Evolutionary conservation across 2,888 invertebrate species (phyloP), one percentile per base, ranked within the genome.

Genomic region (Cephalotes varians): DNA sequence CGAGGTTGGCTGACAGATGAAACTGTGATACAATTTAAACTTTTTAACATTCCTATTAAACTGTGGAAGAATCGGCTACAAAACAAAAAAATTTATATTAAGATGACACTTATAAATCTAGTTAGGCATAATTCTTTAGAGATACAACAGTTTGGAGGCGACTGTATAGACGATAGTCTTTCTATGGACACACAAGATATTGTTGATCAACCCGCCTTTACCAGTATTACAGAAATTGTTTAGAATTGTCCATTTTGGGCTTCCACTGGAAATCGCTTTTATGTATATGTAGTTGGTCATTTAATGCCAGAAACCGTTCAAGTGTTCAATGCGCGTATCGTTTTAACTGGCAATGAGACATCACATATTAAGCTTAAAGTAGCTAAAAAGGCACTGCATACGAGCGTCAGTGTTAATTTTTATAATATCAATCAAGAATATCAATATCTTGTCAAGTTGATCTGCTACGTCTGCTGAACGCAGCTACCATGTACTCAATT

Each of bases 281-380:
- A 98, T 94, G 98, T 98, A 5, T 98, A 98, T 94, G 98, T 98
- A 90, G 98, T 98, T 15, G 98, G 98, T 1, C 98, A 98, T 95
- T 95, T 98, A 88, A 98, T n/a, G 98, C 94, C 97, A 98, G 93
- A 98, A 98, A 93, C 99, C 99, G 0, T 99, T 98, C 94, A 98
- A 98, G 95, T 99, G 99, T 95, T 98, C 99, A 0, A 95, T 99
- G 99, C 95, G 97, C 98, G 76, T 98, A 98, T 93, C 97, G 98
- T 90, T 98, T 98, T 40, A 99, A 99, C 94, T 99, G 99, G 98
- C 96, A 98, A 87, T 99, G 98, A 98, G 99, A 99, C 95, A 98
- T 99, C 84, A 94, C 99, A 99, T 94, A 98, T 99, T 87, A 97
- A 98, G 92, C 95, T 98, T 91, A 98, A 98, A 95, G 97, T 98